Conservation (phyloP, 2,888 invertebrate genomes). For the Platycheirus albimanus region DNA sequence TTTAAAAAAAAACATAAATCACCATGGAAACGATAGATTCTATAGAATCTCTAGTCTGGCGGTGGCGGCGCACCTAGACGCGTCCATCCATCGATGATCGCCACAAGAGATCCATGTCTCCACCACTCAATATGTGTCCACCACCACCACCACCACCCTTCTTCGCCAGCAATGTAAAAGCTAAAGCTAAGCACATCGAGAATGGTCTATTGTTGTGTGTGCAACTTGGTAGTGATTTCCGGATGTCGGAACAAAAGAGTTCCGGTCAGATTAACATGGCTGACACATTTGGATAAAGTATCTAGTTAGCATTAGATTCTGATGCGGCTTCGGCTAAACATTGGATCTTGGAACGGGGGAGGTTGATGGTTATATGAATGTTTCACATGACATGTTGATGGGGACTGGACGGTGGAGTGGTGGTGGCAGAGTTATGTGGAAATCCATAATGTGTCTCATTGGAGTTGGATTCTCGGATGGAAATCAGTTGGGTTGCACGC, state of each 20-base stretch:
- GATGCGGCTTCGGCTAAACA: slow-evolving; percentile 15
- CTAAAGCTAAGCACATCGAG: slow-evolving; percentile 12
- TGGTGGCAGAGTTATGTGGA: slow-evolving; percentile 45
- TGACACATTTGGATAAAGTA: slow-evolving; percentile 71
- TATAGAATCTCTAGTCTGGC: slow-evolving; percentile 35
- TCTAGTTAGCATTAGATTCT: slow-evolving; percentile 54
- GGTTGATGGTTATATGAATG: slow-evolving; percentile 11
- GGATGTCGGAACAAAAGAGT: slow-evolving; percentile 78
- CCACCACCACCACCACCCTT: background rate
- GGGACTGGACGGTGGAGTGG: slow-evolving; percentile 26
- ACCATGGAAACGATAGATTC: slow-evolving; percentile 31
- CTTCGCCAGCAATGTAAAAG: slow-evolving; percentile 20
- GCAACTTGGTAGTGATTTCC: slow-evolving; percentile 72
- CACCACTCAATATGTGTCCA: slow-evolving; percentile 8
- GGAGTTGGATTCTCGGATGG: slow-evolving; percentile 49
- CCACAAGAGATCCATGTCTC: slow-evolving; percentile 29
- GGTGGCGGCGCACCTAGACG: slow-evolving; percentile 49
- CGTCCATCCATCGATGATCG: slow-evolving; percentile 33
- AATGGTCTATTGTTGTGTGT: slow-evolving; percentile 50
- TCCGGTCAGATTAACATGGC: slow-evolving; percentile 77
- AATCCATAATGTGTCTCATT: slow-evolving; percentile 72
- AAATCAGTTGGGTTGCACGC: slow-evolving; percentile 65
- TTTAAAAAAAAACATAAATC: slow-evolving; percentile 14
- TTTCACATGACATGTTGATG: slow-evolving; percentile 21
- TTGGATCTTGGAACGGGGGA: slow-evolving; percentile 4